phyloP scores from a whole-genome alignment of 2,113 vertebrate genomes.

The Grammomys dolichurus region DNA sequence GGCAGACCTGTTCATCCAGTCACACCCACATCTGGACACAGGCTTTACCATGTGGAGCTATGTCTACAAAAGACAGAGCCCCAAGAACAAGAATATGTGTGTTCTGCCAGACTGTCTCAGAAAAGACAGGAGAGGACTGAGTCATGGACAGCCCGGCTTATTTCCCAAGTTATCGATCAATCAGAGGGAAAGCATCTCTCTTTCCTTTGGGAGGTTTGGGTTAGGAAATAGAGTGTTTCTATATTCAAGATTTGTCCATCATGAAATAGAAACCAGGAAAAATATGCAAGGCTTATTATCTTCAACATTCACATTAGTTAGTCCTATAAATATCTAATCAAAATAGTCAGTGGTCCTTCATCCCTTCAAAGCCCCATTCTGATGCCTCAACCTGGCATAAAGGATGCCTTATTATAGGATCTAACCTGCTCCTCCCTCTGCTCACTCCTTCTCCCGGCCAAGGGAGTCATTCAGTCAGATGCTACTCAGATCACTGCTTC shows the following conservation, averaged over 20 bases:
- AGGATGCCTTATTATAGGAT: neutral
- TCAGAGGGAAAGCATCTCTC: neutral
- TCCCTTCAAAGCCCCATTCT: neutral
- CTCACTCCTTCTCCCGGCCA: neutral
- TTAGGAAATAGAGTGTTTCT: neutral
- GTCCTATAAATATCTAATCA: neutral
- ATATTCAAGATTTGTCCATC: neutral
- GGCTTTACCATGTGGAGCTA: neutral
- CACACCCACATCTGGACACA: neutral
- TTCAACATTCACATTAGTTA: neutral
- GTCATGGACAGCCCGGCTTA: neutral
- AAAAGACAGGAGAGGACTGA: neutral
- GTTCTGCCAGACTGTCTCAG: neutral
- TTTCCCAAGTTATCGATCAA: conserved; percentile 24
- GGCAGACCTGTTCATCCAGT: neutral
- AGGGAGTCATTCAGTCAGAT: neutral
- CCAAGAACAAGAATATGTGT: too few species aligned
- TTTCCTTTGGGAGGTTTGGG: neutral
- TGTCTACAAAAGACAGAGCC: neutral
- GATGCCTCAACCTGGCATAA: neutral
- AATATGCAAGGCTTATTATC: neutral
- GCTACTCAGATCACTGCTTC: neutral
- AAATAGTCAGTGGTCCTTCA: neutral
- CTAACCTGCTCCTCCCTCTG: neutral
- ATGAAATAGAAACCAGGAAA: neutral